Evolutionary conservation across 2,797 vertebrate genomes (phyloP), one percentile per base, ranked within the genome.

Genomic region (Myotis myotis): DNA sequence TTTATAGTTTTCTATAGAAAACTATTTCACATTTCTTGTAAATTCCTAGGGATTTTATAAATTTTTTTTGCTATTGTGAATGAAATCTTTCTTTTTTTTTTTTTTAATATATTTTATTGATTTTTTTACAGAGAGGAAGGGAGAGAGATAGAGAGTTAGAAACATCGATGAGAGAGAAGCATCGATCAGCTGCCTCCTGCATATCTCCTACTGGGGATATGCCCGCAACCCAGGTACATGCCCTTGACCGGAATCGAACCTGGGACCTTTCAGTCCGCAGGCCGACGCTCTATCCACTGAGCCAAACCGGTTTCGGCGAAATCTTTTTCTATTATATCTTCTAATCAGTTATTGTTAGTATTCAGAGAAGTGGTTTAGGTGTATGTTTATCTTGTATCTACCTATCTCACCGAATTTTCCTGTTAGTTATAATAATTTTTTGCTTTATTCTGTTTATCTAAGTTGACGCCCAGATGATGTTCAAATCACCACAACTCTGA

Each of bases 401-500:
- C 53, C 22, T 57, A 93, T 57, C 30, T 38, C 64, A 78, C 4
- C 36, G 16, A 91, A 72, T 85, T 90, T 95, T 78, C 79, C 88
- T 88, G 76, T 84, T 92, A 87, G 68, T 81, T 96, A n/a, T 88
- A 92, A 80, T 70, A 75, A 75, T 28, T 80, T 95, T 93, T 89
- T 53, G 55, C 87, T 87, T 90, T 96, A 93, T 96, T 94, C 81
- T 95, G 74, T 79, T 89, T 70, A 80, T 55, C 36, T 87, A 80
- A 80, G 30, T 91, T 83, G 87, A 86, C 30, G 94, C 82, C 55
- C 33, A 92, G 76, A 93, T 83, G 60, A 76, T 93, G 53, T 95
- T 90, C 62, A 85, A 78, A 72, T 84, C 89, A 96, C 79, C 51
- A 60, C 93, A 95, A 94, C 76, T 92, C 86, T 95, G 84, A 89